Evolutionary conservation across 2,797 vertebrate genomes (phyloP).

Genomic region (Xenops minutus): DNA sequence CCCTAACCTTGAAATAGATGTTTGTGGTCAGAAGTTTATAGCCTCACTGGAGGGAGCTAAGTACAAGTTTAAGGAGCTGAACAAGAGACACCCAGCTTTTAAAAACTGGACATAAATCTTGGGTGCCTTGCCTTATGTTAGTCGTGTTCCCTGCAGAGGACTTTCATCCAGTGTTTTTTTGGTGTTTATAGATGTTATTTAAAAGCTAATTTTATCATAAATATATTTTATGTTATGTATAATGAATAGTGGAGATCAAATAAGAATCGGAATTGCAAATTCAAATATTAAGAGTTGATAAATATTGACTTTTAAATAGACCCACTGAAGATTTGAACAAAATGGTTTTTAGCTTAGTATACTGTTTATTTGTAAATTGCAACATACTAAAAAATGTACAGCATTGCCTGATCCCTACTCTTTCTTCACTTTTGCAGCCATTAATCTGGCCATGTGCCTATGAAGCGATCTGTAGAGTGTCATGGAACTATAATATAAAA

Average conservation of each 20-base stretch:
- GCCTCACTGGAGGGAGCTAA: neutral
- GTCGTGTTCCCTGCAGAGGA: neutral
- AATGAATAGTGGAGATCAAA: constrained; percentile 30
- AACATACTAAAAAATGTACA: neutral
- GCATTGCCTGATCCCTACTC: neutral
- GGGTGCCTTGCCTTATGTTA: neutral
- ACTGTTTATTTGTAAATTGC: neutral
- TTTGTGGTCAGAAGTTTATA: constrained; percentile 14
- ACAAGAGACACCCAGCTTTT: neutral
- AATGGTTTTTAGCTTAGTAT: neutral
- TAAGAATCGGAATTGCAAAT: constrained; percentile 42
- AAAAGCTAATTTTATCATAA: neutral
- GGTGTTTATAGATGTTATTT: neutral
- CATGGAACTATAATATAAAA: neutral
- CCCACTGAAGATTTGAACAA: constrained; percentile 5
- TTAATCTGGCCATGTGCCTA: neutral
- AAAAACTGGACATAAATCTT: constrained; percentile 27
- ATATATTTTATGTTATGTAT: constrained; percentile 6
- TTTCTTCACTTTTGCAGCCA: neutral
- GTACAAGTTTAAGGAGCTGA: neutral
- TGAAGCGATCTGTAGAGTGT: neutral
- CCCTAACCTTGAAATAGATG: constrained; percentile 16
- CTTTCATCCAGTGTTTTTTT: neutral
- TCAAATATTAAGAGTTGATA: constrained; percentile 23
- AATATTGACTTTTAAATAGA: constrained; percentile 47